Evolutionary conservation across 2,797 vertebrate genomes (phyloP).

Genomic region (Myotis daubentonii): DNA sequence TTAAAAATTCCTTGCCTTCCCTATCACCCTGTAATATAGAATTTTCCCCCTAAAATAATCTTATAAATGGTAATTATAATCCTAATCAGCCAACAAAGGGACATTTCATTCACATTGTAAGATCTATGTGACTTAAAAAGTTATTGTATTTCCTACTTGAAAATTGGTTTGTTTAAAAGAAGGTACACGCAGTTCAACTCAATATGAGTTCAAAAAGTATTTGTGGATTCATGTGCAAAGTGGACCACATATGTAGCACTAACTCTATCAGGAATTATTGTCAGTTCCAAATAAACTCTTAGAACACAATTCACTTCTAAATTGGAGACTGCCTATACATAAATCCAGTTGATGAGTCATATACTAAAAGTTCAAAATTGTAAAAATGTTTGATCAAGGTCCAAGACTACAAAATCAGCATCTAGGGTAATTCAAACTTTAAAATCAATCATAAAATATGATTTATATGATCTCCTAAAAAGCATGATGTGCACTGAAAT

Average conservation of each 20-base stretch:
- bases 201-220: constrained; percentile 12
- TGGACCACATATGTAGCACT: neutral
- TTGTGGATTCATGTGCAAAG: neutral
- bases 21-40: neutral
- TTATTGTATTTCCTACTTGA: neutral
- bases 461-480: constrained; percentile 9
- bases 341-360: constrained; percentile 36
- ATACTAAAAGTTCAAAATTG: constrained; percentile 3
- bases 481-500: neutral
- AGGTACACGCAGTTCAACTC: neutral
- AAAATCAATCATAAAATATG: constrained; percentile 41
- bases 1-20: neutral
- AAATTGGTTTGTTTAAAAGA: constrained; percentile 52
- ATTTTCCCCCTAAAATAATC: neutral
- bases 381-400: constrained; percentile 13
- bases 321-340: neutral
- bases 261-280: neutral
- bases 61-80: neutral
- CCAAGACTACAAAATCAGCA: constrained; percentile 45
- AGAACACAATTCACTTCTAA: constrained; percentile 33
- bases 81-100: neutral
- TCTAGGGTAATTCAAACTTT: constrained; percentile 38
- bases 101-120: neutral
- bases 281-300: constrained; percentile 27
- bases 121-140: neutral